Conservation (phyloP, 2,888 invertebrate species). For the Camptogramma bilineatum region DNA sequence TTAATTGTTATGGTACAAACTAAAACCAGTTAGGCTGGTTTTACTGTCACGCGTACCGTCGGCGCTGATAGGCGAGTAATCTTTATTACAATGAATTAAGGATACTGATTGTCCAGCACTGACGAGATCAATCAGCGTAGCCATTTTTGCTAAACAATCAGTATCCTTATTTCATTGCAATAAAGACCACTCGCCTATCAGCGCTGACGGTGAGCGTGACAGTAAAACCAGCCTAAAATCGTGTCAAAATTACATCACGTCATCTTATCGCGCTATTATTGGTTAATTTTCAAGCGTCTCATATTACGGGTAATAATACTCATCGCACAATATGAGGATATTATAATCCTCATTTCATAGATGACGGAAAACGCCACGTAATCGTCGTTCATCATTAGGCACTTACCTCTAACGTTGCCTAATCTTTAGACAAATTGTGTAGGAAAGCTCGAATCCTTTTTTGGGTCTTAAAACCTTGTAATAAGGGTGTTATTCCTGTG, state of each 20-base stretch:
- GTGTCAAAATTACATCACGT: not conserved
- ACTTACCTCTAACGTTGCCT: slow-evolving; percentile 26
- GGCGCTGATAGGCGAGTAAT: no score
- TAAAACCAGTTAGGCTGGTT: no score
- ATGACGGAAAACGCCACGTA: slow-evolving; percentile 30
- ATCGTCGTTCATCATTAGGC: slow-evolving; percentile 28
- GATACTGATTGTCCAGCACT: no score
- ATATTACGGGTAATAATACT: not conserved
- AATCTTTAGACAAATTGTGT: slow-evolving; percentile 32
- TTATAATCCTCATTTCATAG: slow-evolving; percentile 25
- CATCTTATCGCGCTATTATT: not conserved
- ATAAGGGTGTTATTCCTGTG: slow-evolving; percentile 16
- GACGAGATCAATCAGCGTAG: no score
- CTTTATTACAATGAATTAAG: no score
- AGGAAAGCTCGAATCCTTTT: slow-evolving; percentile 2
- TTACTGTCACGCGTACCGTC: no score
- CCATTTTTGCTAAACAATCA: no score
- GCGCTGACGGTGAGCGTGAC: no score
- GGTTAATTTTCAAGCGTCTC: not conserved
- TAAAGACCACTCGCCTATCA: no score
- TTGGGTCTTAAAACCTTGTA: slow-evolving; percentile 4
- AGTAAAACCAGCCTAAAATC: no score
- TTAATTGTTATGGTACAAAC: no score
- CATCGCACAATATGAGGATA: slow-evolving; percentile 20
- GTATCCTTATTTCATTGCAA: no score